Evolutionary conservation across 2,113 vertebrate species (phyloP).

Genomic region (Naja naja): DNA sequence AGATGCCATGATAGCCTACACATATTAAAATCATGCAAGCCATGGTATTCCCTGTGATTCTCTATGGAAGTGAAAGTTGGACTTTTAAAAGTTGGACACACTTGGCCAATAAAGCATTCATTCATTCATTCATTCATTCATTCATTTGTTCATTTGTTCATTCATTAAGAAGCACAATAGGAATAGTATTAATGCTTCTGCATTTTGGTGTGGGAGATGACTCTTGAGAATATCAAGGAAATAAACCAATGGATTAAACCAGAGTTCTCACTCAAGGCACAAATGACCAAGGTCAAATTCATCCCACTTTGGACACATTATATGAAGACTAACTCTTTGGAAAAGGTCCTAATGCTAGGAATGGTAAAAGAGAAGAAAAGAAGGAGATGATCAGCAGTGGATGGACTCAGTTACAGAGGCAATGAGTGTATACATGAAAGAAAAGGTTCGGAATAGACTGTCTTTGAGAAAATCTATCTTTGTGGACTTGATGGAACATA

Average conservation of each 20-base stretch:
- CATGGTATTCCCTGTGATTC: not conserved
- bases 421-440: not conserved
- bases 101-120: no score
- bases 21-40: not conserved
- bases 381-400: not conserved
- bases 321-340: not conserved
- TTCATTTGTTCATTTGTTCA: no score
- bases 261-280: not conserved
- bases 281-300: not conserved
- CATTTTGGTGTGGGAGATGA: not conserved
- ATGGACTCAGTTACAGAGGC: not conserved
- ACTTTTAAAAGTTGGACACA: not conserved
- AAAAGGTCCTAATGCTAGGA: not conserved
- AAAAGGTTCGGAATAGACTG: not conserved
- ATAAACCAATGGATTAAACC: not conserved
- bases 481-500: not conserved
- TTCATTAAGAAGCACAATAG: not conserved
- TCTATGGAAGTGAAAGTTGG: not conserved
- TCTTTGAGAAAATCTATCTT: not conserved
- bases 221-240: not conserved
- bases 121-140: no score
- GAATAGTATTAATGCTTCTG: not conserved
- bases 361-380: not conserved
- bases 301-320: not conserved
- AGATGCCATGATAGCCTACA: not conserved